A percentile compares a stretch with the other conserved stretches of the same genome.
Evolutionary conservation across 2,113 vertebrate genomes (phyloP).

Genomic region (Saccopteryx leptura): DNA sequence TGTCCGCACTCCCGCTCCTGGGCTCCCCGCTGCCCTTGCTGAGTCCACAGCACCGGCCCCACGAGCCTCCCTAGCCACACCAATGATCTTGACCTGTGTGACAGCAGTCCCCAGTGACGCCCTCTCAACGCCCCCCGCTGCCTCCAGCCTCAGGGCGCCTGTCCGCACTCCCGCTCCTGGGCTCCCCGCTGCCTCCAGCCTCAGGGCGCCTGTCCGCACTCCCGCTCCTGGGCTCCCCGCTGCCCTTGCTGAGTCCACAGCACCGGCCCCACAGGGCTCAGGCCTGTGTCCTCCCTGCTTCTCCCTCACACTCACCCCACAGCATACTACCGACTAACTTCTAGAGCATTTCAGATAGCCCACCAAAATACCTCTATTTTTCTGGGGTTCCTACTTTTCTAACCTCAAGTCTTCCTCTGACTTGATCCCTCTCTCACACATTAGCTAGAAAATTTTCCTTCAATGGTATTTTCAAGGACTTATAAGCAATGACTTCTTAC

Average conservation of each 20-base stretch:
- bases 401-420: conserved; percentile 39
- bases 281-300: not conserved
- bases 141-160: too few relatives aligned
- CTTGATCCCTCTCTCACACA: not conserved
- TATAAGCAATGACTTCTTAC: not conserved
- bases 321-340: not conserved
- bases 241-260: not conserved
- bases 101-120: not conserved
- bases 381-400: not conserved
- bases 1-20: not conserved
- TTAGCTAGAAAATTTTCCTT: conserved; percentile 6
- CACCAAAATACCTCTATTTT: not conserved
- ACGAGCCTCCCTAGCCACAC: not conserved
- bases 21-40: too few relatives aligned
- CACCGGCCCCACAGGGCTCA: not conserved
- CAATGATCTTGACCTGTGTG: not conserved
- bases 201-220: not conserved
- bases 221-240: not conserved
- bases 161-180: too few relatives aligned
- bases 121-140: not conserved
- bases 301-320: not conserved
- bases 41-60: too few relatives aligned
- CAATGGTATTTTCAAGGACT: conserved; percentile 20
- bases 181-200: too few relatives aligned
- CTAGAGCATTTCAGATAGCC: not conserved